Evolutionary conservation across 2,113 vertebrate species (phyloP), one percentile per base, ranked within the genome.

Genomic region (Myocastor coypus): DNA sequence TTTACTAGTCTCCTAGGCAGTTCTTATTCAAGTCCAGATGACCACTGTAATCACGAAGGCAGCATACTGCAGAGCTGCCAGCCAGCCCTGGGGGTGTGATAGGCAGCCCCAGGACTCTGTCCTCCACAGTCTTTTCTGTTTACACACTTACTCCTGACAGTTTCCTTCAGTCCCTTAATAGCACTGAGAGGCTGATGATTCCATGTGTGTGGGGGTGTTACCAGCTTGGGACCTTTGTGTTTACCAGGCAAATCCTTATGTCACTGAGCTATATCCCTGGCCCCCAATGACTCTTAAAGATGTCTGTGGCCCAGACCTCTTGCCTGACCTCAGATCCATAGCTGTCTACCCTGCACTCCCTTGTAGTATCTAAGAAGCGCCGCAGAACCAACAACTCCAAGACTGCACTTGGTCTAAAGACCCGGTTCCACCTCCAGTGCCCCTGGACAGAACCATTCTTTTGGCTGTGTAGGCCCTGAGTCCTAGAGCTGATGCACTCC

Each of bases 401-500:
- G 89, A 59, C 22, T 28, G 14, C 12, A 85, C 59, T 83, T 80
- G 46, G 64, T 20, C 63, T 40, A 12, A 34, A 37, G 78, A 63
- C 42, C 9, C 26, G 24, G n/a, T 57, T 95, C 69, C 8, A 5
- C 86, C 57, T 94, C 66, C 8, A 20, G 59, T 10, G 10, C 20
- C 71, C 52, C 55, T 6, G 5, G 4, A 34, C 20, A 34, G 0
- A 28, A 32, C 66, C 71, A 24, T 64, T 82, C 73, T 42, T 71
- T 32, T 5, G 1, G 16, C 4, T n/a, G 34, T 4, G 26, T 7
- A 7, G 59, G 14, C 28, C 69, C 40, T 3, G 75, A 81, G 46
- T 28, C 24, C 1, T 8, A 8, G 22, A 3, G 30, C n/a, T 3
- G 1, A 2, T 69, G 75, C 68, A 0, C 0, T 20, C 28, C 59